phyloP scores from a whole-genome alignment of 2,113 vertebrate genomes.

The Scophthalmus maximus region DNA sequence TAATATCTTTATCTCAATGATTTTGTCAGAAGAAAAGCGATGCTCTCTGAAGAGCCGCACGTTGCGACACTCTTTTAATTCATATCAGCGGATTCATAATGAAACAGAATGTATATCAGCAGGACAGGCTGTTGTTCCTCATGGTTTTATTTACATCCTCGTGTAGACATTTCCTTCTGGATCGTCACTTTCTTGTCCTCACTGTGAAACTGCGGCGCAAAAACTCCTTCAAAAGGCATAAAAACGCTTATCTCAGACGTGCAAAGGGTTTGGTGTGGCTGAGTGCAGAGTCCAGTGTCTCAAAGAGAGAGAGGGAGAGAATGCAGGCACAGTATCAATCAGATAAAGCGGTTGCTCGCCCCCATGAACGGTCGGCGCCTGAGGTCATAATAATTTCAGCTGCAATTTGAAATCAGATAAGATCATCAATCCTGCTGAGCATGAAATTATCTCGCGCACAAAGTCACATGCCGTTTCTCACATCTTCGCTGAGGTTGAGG shows the following conservation, averaged over 20 bases:
- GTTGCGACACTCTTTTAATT: background rate
- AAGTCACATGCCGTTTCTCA: slow-evolving; percentile 36
- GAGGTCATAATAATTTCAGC: slow-evolving; percentile 58
- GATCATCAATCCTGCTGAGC: slow-evolving; percentile 48
- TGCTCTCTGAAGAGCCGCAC: background rate
- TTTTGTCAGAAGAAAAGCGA: no score
- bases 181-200: background rate
- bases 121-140: background rate
- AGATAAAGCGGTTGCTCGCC: slow-evolving; percentile 59
- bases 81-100: slow-evolving; percentile 12
- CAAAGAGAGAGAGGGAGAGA: slow-evolving; percentile 34
- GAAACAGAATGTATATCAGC: slow-evolving; percentile 12
- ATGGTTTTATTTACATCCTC: background rate
- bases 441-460: slow-evolving; percentile 39
- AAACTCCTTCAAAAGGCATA: no score
- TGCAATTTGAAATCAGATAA: slow-evolving; percentile 68
- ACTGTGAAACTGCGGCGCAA: slow-evolving; percentile 5
- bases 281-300: slow-evolving; percentile 79
- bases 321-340: slow-evolving; percentile 63
- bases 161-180: background rate
- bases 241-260: slow-evolving; percentile 79
- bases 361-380: slow-evolving; percentile 30
- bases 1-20: no score
- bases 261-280: slow-evolving; percentile 54
- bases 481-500: slow-evolving; percentile 1